A percentile compares a stretch with the other conserved stretches of the same genome.
These are phyloP conservation scores for Thecophora atra DNA, from an alignment of 2,888 invertebrate species.

Conservation along the genomic window DNA sequence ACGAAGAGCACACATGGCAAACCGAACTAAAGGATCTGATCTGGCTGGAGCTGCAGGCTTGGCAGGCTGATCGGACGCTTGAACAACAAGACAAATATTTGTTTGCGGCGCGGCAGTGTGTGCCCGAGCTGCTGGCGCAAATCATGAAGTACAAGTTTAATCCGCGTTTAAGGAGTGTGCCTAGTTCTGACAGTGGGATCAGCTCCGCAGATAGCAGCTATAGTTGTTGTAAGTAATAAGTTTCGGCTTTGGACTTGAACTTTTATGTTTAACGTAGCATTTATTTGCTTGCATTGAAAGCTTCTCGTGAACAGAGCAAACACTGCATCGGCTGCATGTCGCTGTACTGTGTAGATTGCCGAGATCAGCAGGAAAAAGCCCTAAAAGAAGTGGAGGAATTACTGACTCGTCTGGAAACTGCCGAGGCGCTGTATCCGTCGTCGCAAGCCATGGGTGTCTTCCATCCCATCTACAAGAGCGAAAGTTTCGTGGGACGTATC, in stretches of 20 bases:
- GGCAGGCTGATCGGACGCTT: slow-evolving; percentile 78
- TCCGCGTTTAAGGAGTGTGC: slow-evolving; percentile 58
- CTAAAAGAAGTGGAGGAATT: slow-evolving; percentile 78
- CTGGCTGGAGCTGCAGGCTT: slow-evolving; percentile 90
- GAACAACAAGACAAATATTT: slow-evolving; percentile 82
- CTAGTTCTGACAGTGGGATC: slow-evolving; percentile 63
- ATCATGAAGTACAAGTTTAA: slow-evolving; percentile 79
- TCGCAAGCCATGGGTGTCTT: slow-evolving; percentile 79
- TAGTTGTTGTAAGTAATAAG: slow-evolving; percentile 53
- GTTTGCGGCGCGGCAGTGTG: slow-evolving; percentile 76
- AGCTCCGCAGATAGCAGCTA: slow-evolving; percentile 58
- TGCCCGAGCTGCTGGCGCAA: slow-evolving; percentile 76
- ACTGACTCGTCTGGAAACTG: slow-evolving; percentile 77
- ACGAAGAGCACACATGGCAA: slow-evolving; percentile 88
- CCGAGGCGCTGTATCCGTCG: slow-evolving; percentile 85
- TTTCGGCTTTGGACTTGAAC: no score
- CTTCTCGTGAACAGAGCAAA: slow-evolving; percentile 52
- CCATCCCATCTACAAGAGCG: slow-evolving; percentile 71
- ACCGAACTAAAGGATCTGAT: slow-evolving; percentile 89
- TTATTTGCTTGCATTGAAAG: background rate
- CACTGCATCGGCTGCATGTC: slow-evolving; percentile 76
- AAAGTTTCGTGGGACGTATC: slow-evolving; percentile 63
- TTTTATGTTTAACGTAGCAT: no score
- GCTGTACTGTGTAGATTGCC: slow-evolving; percentile 76
- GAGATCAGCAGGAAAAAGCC: slow-evolving; percentile 77